These are phyloP conservation scores for Lagorchestes hirsutus DNA, from an alignment of 2,797 vertebrate species.

Conservation along the genomic window DNA sequence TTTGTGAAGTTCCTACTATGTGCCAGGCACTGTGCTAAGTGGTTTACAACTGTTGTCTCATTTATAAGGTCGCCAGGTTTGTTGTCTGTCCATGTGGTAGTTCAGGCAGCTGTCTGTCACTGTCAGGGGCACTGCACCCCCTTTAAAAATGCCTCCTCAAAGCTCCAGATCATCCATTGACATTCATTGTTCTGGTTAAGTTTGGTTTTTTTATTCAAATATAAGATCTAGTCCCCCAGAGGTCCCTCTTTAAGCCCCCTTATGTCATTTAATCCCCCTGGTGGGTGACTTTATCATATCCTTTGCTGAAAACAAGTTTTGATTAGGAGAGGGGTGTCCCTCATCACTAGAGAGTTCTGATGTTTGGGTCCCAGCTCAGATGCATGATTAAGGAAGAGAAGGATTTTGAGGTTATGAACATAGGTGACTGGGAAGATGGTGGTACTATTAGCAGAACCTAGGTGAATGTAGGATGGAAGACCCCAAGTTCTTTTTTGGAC, in stretches of 20 bases:
- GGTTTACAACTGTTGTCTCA: neutral
- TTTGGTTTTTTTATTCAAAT: neutral
- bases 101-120: neutral
- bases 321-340: neutral
- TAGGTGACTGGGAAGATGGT: neutral
- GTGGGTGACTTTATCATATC: neutral
- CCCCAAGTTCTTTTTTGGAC: no score
- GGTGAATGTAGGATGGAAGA: neutral
- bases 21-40: neutral
- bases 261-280: neutral
- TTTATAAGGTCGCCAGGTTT: neutral
- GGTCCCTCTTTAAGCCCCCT: neutral
- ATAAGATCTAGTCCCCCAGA: neutral
- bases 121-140: neutral
- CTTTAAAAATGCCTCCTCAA: neutral
- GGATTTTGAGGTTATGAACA: neutral
- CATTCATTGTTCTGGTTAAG: neutral
- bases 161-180: neutral
- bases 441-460: neutral
- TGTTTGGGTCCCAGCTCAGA: neutral
- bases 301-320: neutral
- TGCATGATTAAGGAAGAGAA: neutral
- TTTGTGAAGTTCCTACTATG: neutral
- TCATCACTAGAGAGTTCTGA: neutral
- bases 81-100: neutral